These are phyloP conservation scores for Neosalanx taihuensis DNA, from an alignment of 2,797 vertebrate species.

Conservation along the genomic window DNA sequence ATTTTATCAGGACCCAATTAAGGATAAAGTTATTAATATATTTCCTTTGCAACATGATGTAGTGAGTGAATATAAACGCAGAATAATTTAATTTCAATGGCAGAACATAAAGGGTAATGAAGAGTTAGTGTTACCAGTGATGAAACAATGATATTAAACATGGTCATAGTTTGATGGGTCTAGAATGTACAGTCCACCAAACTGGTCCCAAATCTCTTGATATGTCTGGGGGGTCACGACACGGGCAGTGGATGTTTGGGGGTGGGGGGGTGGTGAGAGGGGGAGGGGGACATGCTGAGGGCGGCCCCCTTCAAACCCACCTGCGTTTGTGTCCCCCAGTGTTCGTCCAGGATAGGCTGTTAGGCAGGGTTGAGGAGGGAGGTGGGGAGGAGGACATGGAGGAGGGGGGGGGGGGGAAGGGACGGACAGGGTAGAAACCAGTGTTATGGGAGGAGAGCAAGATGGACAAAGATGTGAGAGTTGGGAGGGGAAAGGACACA, in stretches of 20 bases:
- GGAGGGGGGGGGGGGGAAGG: constrained; percentile 33
- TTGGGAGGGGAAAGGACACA: constrained; percentile 28
- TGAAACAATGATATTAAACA: constrained; percentile 3
- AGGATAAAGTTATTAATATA: too few relatives aligned
- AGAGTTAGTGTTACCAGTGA: not conserved
- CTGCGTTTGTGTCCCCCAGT: constrained; percentile 87
- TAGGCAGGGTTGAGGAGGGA: constrained; percentile 66
- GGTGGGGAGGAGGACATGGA: constrained; percentile 27
- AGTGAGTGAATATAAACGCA: too few relatives aligned
- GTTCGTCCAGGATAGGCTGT: constrained; percentile 93
- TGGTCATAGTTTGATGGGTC: not conserved
- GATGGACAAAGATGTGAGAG: constrained; percentile 41
- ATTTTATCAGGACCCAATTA: too few relatives aligned
- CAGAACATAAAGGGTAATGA: constrained; percentile 6
- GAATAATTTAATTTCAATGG: too few relatives aligned
- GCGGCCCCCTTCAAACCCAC: constrained; percentile 79
- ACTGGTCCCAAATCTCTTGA: not conserved
- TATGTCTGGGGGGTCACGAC: constrained; percentile 16
- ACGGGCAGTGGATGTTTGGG: constrained; percentile 1
- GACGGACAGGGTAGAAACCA: not conserved
- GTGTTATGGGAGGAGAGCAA: constrained; percentile 27
- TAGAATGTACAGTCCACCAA: not conserved
- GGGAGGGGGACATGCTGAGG: constrained; percentile 73
- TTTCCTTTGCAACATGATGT: not conserved
- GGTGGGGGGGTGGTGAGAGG: constrained; percentile 34